phyloP scores from a whole-genome alignment of 2,888 invertebrate genomes.

The Myopa testacea region DNA sequence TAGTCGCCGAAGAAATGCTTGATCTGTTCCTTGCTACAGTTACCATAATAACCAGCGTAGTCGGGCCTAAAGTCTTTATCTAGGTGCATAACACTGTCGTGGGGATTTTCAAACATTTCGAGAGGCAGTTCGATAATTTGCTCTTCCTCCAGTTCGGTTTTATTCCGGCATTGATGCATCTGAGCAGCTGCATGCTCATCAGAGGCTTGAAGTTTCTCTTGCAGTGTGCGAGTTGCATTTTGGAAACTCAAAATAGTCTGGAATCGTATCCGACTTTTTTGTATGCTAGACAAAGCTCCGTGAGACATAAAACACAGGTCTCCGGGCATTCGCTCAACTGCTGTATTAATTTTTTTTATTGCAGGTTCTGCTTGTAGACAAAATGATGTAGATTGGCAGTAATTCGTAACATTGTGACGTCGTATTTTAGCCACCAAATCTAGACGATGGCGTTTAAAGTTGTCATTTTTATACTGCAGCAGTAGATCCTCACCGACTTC shows the following conservation, averaged over 20 bases:
- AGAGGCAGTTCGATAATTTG: slow-evolving; percentile 53
- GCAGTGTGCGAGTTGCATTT: slow-evolving; percentile 48
- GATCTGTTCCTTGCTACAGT: slow-evolving; percentile 51
- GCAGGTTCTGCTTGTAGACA: neutral
- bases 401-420: slow-evolving; percentile 27
- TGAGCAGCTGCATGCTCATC: slow-evolving; percentile 45
- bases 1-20: slow-evolving; percentile 53
- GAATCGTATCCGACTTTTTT: slow-evolving; percentile 50
- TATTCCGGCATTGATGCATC: slow-evolving; percentile 34
- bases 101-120: slow-evolving; percentile 56
- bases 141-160: slow-evolving; percentile 50
- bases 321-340: slow-evolving; percentile 45
- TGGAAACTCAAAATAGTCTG: slow-evolving; percentile 52
- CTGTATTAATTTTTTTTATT: neutral
- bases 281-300: slow-evolving; percentile 50
- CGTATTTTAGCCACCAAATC: slow-evolving; percentile 53
- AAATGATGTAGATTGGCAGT: neutral
- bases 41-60: slow-evolving; percentile 56
- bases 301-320: slow-evolving; percentile 53
- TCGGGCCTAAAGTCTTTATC: slow-evolving; percentile 51
- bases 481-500: slow-evolving; percentile 51
- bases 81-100: slow-evolving; percentile 54
- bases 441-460: slow-evolving; percentile 54
- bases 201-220: slow-evolving; percentile 49
- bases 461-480: slow-evolving; percentile 51